These are phyloP conservation scores for Cylas formicarius DNA, from an alignment of 1,140 invertebrate species.

Conservation along the genomic window DNA sequence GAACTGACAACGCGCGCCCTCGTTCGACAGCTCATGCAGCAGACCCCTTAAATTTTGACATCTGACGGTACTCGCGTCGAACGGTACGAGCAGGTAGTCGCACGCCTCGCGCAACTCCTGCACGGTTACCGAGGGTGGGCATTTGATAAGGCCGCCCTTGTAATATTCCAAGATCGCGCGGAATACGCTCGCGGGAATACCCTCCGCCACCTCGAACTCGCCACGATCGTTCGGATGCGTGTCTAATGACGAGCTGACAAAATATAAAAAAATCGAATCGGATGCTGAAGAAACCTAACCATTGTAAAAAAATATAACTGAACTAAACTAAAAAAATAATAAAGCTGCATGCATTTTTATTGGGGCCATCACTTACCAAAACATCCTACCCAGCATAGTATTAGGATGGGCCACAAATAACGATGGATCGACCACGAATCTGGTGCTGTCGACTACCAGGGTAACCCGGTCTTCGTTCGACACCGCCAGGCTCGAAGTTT, in stretches of 20 bases:
- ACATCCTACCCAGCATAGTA: constrained; percentile 95
- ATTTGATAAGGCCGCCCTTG: constrained; percentile 79
- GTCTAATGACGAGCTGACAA: constrained; percentile 82
- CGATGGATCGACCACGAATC: constrained; percentile 84
- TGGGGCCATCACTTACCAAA: constrained; percentile 15
- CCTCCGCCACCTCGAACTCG: constrained; percentile 98
- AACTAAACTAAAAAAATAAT: neutral
- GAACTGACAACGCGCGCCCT: constrained; percentile 95
- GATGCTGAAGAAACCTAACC: neutral
- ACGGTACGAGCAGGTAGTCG: constrained; percentile 96
- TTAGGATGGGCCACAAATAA: constrained; percentile 87
- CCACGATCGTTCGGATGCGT: constrained; percentile 90
- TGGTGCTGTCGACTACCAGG: constrained; percentile 87
- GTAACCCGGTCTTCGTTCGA: constrained; percentile 71
- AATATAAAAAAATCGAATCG: neutral
- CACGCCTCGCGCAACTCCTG: constrained; percentile 96
- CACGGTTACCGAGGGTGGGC: constrained; percentile 77
- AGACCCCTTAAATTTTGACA: constrained; percentile 91
- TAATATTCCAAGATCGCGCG: constrained; percentile 95
- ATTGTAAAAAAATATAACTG: neutral
- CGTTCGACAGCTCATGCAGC: constrained; percentile 96
- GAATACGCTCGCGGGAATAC: constrained; percentile 93
- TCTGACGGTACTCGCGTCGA: constrained; percentile 91
- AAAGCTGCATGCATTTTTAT: neutral
- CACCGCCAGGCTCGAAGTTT: constrained; percentile 20